Evolutionary conservation across 2,888 invertebrate species (phyloP).

Genomic region (Eutolmus rufibarbis): DNA sequence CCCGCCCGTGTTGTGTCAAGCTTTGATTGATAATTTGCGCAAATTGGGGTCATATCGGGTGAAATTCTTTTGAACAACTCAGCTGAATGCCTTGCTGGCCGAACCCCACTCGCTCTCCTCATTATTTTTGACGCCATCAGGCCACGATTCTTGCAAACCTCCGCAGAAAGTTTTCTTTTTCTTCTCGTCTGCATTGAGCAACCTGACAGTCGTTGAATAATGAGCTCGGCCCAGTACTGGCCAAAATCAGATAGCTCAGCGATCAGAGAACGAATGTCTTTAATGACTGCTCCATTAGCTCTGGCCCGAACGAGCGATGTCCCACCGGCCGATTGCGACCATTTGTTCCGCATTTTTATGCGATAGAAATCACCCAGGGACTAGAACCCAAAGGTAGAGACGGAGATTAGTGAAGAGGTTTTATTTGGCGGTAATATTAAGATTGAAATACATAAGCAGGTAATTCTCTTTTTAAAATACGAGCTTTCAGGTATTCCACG

Average conservation of each 20-base stretch:
- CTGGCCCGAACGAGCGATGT: not conserved
- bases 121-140: not conserved
- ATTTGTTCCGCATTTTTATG: not conserved
- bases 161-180: not conserved
- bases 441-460: too few relatives aligned
- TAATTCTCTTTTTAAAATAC: too few relatives aligned
- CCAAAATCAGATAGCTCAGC: not conserved
- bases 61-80: not conserved
- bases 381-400: not conserved
- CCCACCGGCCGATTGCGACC: not conserved
- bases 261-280: not conserved
- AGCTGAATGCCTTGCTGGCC: not conserved
- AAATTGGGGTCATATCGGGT: not conserved
- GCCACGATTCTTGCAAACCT: not conserved
- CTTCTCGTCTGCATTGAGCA: not conserved
- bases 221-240: not conserved
- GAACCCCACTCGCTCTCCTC: not conserved
- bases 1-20: not conserved
- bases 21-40: conserved; percentile 10
- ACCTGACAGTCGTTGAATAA: not conserved
- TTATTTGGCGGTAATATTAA: not conserved
- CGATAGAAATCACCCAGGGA: not conserved
- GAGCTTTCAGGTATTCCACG: too few relatives aligned
- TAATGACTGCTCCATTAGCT: not conserved
- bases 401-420: not conserved